Evolutionary conservation across 2,888 invertebrate genomes (phyloP).

Genomic region (Acholoe squamosa): DNA sequence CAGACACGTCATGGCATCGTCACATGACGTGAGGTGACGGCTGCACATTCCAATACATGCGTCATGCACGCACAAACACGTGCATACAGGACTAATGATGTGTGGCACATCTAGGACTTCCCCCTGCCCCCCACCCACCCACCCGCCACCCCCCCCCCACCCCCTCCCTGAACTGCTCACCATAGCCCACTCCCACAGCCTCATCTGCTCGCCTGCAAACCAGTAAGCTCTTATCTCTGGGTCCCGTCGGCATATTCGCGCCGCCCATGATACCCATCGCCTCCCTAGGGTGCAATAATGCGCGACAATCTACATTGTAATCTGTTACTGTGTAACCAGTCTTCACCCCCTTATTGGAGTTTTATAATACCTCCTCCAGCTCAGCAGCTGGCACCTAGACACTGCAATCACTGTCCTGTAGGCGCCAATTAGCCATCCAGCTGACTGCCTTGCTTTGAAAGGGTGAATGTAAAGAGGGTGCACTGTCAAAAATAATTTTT

Average conservation of each 20-base stretch:
- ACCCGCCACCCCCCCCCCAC: neutral
- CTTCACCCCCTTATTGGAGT: conserved; percentile 1
- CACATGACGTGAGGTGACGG: neutral
- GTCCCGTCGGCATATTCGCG: neutral
- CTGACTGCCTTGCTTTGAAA: too few relatives aligned
- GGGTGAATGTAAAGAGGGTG: too few relatives aligned
- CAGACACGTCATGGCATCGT: neutral
- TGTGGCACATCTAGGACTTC: conserved; percentile 6
- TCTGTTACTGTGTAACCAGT: neutral
- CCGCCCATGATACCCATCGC: neutral
- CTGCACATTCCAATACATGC: neutral
- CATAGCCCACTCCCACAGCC: too few relatives aligned
- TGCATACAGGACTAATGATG: neutral
- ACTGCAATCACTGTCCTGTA: neutral
- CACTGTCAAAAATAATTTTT: too few relatives aligned
- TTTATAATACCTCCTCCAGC: neutral
- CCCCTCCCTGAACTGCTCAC: neutral
- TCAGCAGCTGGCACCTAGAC: neutral
- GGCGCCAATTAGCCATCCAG: neutral
- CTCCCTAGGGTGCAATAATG: conserved; percentile 13
- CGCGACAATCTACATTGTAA: conserved; percentile 25
- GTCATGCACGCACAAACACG: neutral
- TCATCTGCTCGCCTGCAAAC: neutral
- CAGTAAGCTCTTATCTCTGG: neutral
- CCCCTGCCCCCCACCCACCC: neutral